Conservation (phyloP, 2,888 invertebrate species). For the Platynereis dumerilii region DNA sequence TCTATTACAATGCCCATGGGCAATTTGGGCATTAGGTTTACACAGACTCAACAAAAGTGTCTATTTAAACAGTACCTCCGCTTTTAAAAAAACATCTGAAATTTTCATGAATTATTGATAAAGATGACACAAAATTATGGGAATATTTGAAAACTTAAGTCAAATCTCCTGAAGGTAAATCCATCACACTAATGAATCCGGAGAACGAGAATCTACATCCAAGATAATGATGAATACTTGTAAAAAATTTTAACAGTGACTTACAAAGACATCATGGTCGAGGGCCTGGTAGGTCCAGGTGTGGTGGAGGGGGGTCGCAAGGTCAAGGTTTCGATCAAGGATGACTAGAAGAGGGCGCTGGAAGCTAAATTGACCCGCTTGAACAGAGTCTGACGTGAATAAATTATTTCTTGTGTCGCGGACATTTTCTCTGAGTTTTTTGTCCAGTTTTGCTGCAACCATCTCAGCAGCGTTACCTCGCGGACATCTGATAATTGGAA, state of each 20-base stretch:
- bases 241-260: conserved; percentile 16
- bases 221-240: too few species aligned
- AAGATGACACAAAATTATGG: too few species aligned
- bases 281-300: conserved; percentile 99
- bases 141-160: too few species aligned
- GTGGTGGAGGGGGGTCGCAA: conserved; percentile 98
- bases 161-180: too few species aligned
- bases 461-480: conserved; percentile 97
- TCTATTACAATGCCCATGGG: too few species aligned
- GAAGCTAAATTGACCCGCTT: conserved; percentile 74
- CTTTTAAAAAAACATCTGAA: too few species aligned
- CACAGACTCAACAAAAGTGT: too few species aligned
- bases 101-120: too few species aligned
- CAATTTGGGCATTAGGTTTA: too few species aligned
- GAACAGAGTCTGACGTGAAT: conserved; percentile 71
- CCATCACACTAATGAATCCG: too few species aligned
- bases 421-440: conserved; percentile 94
- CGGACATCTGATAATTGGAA: conserved; percentile 90
- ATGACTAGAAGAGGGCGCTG: conserved; percentile 91
- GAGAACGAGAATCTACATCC: too few species aligned
- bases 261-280: conserved; percentile 82
- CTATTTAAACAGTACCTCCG: too few species aligned
- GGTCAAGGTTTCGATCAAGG: conserved; percentile 91
- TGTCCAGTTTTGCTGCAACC: conserved; percentile 96
- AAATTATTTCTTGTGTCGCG: conserved; percentile 96